Conservation (phyloP, 2,113 vertebrate genomes). For the Propithecus coquereli region DNA sequence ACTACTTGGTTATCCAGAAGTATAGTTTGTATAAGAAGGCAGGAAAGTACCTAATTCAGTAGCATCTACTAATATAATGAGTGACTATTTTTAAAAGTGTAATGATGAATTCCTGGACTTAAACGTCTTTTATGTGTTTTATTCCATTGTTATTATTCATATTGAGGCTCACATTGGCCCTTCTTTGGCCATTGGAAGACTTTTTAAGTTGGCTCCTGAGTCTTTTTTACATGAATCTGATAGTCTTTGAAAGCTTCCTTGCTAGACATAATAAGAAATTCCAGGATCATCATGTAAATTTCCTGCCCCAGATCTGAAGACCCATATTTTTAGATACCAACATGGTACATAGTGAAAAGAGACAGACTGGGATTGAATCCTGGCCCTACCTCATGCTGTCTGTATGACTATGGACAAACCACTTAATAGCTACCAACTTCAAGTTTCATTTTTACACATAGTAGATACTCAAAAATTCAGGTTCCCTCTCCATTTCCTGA, state of each 20-base stretch:
- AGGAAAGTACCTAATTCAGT: not conserved
- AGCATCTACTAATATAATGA: not conserved
- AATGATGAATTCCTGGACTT: constrained; percentile 2
- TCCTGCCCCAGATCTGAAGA: constrained; percentile 1
- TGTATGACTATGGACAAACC: not conserved
- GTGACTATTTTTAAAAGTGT: not conserved
- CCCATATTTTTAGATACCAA: constrained; percentile 16
- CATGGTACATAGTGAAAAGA: constrained; percentile 20
- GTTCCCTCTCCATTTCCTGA: not conserved
- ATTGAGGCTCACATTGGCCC: not conserved
- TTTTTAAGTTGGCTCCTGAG: not conserved
- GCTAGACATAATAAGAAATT: not conserved
- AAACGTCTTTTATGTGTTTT: not conserved
- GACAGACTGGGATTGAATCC: not conserved
- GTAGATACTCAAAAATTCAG: not conserved
- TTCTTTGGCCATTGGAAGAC: not conserved
- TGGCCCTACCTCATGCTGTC: not conserved
- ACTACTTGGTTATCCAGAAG: not conserved
- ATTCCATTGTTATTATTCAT: not conserved
- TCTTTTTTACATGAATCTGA: not conserved
- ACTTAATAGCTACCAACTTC: not conserved
- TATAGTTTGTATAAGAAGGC: not conserved
- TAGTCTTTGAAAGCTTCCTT: constrained; percentile 7
- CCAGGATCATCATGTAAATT: not conserved
- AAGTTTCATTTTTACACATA: constrained; percentile 16